A percentile compares a stretch with the other conserved stretches of the same genome.
These are phyloP conservation scores for Ramazzottius varieornatus DNA, from an alignment of 2,888 invertebrate genomes.

Conservation along the genomic window DNA sequence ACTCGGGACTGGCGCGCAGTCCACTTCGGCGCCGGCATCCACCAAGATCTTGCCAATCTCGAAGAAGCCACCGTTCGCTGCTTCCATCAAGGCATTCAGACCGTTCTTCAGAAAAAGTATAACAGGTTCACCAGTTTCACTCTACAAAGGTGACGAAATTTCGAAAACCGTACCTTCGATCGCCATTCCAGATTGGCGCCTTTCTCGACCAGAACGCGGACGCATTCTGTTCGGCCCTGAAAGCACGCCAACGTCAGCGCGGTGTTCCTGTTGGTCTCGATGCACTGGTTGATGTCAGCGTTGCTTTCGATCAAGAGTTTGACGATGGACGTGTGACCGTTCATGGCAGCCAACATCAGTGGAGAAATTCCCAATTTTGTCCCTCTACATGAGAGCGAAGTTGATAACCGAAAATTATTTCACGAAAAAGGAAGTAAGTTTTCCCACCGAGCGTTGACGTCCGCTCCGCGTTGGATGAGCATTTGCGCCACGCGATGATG, in stretches of 20 bases:
- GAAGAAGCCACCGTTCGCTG: constrained; percentile 93
- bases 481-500: constrained; percentile 49
- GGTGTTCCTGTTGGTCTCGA: constrained; percentile 94
- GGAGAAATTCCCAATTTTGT: constrained; percentile 94
- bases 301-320: constrained; percentile 82
- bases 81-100: constrained; percentile 94
- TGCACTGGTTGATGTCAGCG: constrained; percentile 39
- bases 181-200: constrained; percentile 97
- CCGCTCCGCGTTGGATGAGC: constrained; percentile 70
- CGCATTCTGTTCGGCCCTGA: constrained; percentile 94
- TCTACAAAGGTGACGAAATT: too few species aligned
- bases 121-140: too few species aligned
- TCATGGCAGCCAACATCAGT: constrained; percentile 96
- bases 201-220: constrained; percentile 71
- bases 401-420: too few species aligned
- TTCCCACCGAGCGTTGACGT: constrained; percentile 55
- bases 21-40: constrained; percentile 90
- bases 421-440: not conserved
- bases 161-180: constrained; percentile 41
- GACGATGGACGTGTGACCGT: constrained; percentile 82
- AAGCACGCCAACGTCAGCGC: constrained; percentile 94
- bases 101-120: constrained; percentile 65
- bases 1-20: constrained; percentile 90
- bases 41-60: constrained; percentile 84
- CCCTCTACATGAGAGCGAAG: constrained; percentile 32